Conservation (phyloP, 1,140 invertebrate genomes). For the Cydia pomonella region DNA sequence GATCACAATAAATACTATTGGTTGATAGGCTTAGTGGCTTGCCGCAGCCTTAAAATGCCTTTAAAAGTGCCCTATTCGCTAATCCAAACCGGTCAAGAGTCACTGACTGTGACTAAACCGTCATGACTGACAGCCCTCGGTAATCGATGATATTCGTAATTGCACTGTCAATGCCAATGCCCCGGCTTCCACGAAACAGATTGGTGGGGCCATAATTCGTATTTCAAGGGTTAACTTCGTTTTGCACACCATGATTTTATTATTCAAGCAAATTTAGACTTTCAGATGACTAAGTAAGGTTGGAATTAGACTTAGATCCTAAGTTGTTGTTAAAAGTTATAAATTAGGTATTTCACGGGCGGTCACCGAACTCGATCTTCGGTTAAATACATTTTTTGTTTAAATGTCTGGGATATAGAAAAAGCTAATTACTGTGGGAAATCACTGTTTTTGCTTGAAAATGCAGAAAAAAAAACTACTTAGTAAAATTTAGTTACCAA, state of each 20-base stretch:
- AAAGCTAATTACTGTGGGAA: not conserved
- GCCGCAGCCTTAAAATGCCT: no score
- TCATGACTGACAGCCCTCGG: not conserved
- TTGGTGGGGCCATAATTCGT: not conserved
- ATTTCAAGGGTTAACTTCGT: slow-evolving; percentile 8
- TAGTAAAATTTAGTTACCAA: no score
- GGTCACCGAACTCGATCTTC: not conserved
- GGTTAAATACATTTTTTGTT: not conserved
- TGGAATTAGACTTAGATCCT: not conserved
- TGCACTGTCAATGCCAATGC: slow-evolving; percentile 16
- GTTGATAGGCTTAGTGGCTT: no score
- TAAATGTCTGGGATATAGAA: not conserved
- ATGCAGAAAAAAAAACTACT: no score
- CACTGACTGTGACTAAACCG: not conserved
- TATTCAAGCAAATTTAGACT: not conserved
- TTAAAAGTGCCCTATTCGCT: no score
- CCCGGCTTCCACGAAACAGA: not conserved
- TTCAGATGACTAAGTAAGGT: not conserved
- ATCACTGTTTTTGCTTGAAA: not conserved
- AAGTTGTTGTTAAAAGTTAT: not conserved
- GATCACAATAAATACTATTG: no score
- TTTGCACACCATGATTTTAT: not conserved
- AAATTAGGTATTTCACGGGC: not conserved
- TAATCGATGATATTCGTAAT: slow-evolving; percentile 25
- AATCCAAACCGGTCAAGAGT: no score